phyloP scores from a whole-genome alignment of 2,797 vertebrate genomes.

The Phrynocephalus guinanensis region DNA sequence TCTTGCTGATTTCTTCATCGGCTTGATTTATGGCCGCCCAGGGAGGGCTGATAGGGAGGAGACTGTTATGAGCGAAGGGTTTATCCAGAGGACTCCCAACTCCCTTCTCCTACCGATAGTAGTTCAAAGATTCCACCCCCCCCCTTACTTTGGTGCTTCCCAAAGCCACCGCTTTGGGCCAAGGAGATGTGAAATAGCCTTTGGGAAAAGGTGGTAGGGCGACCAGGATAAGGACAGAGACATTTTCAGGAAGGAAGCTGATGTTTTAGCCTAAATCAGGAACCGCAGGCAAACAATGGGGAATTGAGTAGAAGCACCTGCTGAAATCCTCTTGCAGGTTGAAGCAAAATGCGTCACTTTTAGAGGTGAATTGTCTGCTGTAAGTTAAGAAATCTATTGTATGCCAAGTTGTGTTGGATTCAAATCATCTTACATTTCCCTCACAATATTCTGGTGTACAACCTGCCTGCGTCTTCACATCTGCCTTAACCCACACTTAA shows the following conservation, averaged over 20 bases:
- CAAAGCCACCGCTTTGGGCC: neutral
- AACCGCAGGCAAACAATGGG: too few relatives aligned
- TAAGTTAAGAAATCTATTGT: too few relatives aligned
- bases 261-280: neutral
- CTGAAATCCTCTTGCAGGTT: too few relatives aligned
- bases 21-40: slow-evolving; percentile 28
- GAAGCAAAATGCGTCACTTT: too few relatives aligned
- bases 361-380: too few relatives aligned
- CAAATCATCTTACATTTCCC: neutral
- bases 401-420: neutral
- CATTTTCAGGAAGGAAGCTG: neutral
- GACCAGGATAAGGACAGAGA: neutral
- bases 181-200: neutral
- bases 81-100: slow-evolving; percentile 34
- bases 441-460: neutral
- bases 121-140: slow-evolving; percentile 58
- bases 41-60: slow-evolving; percentile 44
- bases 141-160: neutral
- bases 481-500: too few relatives aligned
- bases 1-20: neutral
- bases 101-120: slow-evolving; percentile 36
- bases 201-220: neutral
- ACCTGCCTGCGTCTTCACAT: too few relatives aligned
- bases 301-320: neutral
- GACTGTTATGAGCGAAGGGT: slow-evolving; percentile 51